Conservation (phyloP, 2,113 vertebrate genomes). For the Vulpes vulpes region DNA sequence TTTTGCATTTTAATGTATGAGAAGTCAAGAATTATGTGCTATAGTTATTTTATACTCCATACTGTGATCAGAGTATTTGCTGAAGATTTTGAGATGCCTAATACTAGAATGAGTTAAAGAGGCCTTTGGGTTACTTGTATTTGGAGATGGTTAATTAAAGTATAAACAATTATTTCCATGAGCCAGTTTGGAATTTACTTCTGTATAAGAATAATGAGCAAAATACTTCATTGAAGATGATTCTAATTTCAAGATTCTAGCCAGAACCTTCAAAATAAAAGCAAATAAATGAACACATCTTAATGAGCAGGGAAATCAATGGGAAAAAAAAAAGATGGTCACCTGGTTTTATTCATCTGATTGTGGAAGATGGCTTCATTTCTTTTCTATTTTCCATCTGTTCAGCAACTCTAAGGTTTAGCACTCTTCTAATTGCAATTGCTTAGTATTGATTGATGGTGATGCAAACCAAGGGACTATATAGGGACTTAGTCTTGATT, state of each 20-base stretch:
- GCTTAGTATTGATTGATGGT: constrained; percentile 21
- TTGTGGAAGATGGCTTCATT: not conserved
- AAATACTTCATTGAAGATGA: not conserved
- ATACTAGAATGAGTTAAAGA: not conserved
- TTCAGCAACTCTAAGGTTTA: not conserved
- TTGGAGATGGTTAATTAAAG: constrained; percentile 13
- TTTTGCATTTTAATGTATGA: not conserved
- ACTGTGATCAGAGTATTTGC: not conserved
- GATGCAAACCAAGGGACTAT: not conserved
- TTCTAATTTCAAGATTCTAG: constrained; percentile 2
- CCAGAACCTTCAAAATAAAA: constrained; percentile 12
- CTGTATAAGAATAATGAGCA: not conserved
- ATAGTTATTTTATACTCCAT: not conserved
- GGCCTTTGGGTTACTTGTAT: not conserved
- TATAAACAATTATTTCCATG: not conserved
- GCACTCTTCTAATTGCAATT: constrained; percentile 21
- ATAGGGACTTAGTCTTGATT: not conserved
- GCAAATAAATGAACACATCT: not conserved
- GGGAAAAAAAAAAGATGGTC: not conserved
- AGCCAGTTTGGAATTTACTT: not conserved
- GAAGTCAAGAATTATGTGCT: not conserved
- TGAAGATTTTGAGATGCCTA: not conserved
- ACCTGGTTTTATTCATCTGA: not conserved
- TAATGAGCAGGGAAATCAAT: not conserved
- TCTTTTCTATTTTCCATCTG: not conserved